A percentile compares a stretch with the other conserved stretches of the same genome.
Conservation (phyloP, 2,888 invertebrate species). For the Melanophora roralis region DNA sequence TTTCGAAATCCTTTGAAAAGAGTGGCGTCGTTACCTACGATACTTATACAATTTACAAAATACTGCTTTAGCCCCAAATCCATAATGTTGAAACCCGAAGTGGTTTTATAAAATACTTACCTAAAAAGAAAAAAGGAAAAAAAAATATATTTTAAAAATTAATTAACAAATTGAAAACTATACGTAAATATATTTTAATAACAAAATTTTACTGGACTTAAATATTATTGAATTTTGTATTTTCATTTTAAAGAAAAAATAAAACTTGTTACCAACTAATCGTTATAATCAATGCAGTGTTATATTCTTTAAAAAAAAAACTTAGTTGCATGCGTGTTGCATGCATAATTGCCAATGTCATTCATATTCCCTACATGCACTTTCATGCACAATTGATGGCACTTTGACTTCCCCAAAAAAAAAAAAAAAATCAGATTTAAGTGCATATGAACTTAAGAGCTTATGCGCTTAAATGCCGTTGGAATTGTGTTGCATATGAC, state of each 20-base stretch:
- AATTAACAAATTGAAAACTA: neutral
- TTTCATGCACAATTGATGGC: too few relatives aligned
- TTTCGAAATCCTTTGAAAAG: neutral
- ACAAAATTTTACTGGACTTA: neutral
- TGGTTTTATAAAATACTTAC: conserved; percentile 34
- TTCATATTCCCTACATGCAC: neutral
- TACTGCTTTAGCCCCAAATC: neutral
- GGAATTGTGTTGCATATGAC: too few relatives aligned
- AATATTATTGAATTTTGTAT: neutral
- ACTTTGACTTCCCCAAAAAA: too few relatives aligned
- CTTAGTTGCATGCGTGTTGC: conserved; percentile 29
- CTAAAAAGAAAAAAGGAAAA: conserved; percentile 39
- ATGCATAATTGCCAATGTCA: conserved; percentile 52
- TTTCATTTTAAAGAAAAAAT: neutral
- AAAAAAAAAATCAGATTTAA: too few relatives aligned
- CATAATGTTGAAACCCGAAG: conserved; percentile 13
- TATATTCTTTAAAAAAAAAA: neutral
- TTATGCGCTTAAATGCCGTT: too few relatives aligned
- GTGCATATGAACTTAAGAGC: too few relatives aligned
- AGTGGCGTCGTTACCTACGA: neutral
- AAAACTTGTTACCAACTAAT: neutral
- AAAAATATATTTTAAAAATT: neutral
- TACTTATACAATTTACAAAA: conserved; percentile 24
- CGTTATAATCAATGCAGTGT: neutral
- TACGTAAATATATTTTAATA: too few relatives aligned